Evolutionary conservation across 2,888 invertebrate genomes (phyloP).

Genomic region (Cheilosia urbana): DNA sequence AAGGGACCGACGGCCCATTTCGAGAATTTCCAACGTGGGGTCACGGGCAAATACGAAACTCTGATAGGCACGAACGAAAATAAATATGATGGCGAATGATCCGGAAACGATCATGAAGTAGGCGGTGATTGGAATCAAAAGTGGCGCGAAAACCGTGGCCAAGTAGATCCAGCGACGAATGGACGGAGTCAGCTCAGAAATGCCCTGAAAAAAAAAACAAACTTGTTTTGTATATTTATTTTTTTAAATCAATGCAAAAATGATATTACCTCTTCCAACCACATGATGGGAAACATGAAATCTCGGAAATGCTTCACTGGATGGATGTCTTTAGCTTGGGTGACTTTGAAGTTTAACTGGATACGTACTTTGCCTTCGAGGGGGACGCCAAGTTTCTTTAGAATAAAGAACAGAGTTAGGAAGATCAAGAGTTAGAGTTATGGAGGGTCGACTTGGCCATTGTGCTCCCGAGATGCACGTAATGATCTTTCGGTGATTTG

Average conservation of each 20-base stretch:
- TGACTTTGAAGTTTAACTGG: slow-evolving; percentile 92
- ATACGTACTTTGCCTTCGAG: slow-evolving; percentile 92
- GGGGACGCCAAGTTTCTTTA: slow-evolving; percentile 93
- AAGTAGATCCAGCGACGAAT: slow-evolving; percentile 92
- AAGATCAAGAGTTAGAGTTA: too few species aligned
- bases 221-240: neutral
- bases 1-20: slow-evolving; percentile 90
- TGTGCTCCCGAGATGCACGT: too few species aligned
- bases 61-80: slow-evolving; percentile 90
- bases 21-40: slow-evolving; percentile 89
- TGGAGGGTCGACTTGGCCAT: too few species aligned
- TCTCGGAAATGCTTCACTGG: slow-evolving; percentile 91
- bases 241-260: neutral
- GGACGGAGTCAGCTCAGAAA: slow-evolving; percentile 91
- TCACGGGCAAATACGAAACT: slow-evolving; percentile 89
- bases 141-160: slow-evolving; percentile 90
- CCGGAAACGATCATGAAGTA: slow-evolving; percentile 90
- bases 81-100: slow-evolving; percentile 86
- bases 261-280: slow-evolving; percentile 91
- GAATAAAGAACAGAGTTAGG: neutral
- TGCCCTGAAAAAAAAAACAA: slow-evolving; percentile 85
- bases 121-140: slow-evolving; percentile 88
- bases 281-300: slow-evolving; percentile 94
- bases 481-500: too few species aligned
- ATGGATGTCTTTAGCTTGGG: slow-evolving; percentile 88